Conservation (phyloP, 1,140 invertebrate species). For the Drosophila sproati region DNA sequence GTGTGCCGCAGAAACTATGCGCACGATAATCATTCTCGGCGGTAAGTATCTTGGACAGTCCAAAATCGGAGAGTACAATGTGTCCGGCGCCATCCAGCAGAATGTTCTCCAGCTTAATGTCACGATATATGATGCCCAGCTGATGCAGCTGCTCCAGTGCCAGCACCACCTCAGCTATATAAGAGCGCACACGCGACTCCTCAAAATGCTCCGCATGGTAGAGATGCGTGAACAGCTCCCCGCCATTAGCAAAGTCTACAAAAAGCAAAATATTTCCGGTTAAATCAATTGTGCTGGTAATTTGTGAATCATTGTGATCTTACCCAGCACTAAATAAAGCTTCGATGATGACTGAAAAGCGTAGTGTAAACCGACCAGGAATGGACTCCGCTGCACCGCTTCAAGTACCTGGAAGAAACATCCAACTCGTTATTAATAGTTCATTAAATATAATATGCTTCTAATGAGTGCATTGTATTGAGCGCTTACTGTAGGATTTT, state of each 20-base stretch:
- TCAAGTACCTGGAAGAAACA: conserved; percentile 89
- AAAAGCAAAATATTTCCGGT: conserved; percentile 79
- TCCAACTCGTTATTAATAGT: no score
- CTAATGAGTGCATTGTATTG: background rate
- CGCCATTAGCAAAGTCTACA: conserved; percentile 96
- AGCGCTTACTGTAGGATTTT: background rate
- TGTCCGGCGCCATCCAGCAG: conserved; percentile 94
- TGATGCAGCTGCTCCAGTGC: conserved; percentile 96
- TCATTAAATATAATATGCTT: no score
- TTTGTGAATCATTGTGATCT: conserved; percentile 50
- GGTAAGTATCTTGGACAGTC: conserved; percentile 92
- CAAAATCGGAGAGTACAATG: conserved; percentile 96
- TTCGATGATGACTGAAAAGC: conserved; percentile 97
- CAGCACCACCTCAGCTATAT: conserved; percentile 96
- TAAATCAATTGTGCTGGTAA: background rate
- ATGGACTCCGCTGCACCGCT: conserved; percentile 94
- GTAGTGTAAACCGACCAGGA: conserved; percentile 96
- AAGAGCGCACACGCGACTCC: conserved; percentile 93
- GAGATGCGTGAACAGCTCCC: conserved; percentile 96
- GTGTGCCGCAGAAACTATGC: conserved; percentile 98
- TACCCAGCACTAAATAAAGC: conserved; percentile 96
- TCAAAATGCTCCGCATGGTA: conserved; percentile 94
- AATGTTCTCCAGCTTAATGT: conserved; percentile 98
- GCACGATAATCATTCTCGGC: conserved; percentile 87
- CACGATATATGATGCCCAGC: conserved; percentile 96